Evolutionary conservation across 2,888 invertebrate species (phyloP), one percentile per base, ranked within the genome.

Genomic region (Andrena marginata): DNA sequence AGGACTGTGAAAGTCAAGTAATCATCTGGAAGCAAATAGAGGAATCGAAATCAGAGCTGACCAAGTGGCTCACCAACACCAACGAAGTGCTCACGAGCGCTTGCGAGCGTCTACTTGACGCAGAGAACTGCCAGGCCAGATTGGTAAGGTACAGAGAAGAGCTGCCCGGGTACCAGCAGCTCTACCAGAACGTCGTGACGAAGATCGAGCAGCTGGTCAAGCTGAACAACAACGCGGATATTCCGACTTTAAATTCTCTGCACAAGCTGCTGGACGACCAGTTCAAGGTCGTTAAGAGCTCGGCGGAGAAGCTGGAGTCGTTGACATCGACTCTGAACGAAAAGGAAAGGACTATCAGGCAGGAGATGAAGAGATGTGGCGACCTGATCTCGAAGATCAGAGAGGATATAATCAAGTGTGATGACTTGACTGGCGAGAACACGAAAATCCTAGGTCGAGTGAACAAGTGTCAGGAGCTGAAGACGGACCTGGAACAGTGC

Each of bases 1-100:
- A 98, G 93, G 96, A 96, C 72, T 96, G 97, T 68, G 99, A 99
- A 94, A 97, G 98, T 0, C 98, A 99, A 94, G 95, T 97, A 0
- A 97, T 97, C n/a, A 97, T 98, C 71, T 99, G 98, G 98, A 97
- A 98, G 90, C 98, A 98, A 93, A 97, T 99, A 49, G 97, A 98
- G 88, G 97, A 97, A 79, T 96, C 97, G 0, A 98, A 97, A 92
- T 97, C 97, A 84, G 98, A 98, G 92, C 95, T 99, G 2, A 94
- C 97, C 0, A 96, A 96, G 29, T 99, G 99, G 99, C 92, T 98
- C 6, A 96, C 96, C 79, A 97, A 97, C 92, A 98, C 97, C 29
- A 97, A 97, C 77, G 96, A 97, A 87, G 96, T 96, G 49, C 95
- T 99, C 4, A 96, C 96, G 63, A 96, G 96, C 87, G 97, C 97